Evolutionary conservation across 2,113 vertebrate genomes (phyloP).

Genomic region (Pleuronectes platessa): DNA sequence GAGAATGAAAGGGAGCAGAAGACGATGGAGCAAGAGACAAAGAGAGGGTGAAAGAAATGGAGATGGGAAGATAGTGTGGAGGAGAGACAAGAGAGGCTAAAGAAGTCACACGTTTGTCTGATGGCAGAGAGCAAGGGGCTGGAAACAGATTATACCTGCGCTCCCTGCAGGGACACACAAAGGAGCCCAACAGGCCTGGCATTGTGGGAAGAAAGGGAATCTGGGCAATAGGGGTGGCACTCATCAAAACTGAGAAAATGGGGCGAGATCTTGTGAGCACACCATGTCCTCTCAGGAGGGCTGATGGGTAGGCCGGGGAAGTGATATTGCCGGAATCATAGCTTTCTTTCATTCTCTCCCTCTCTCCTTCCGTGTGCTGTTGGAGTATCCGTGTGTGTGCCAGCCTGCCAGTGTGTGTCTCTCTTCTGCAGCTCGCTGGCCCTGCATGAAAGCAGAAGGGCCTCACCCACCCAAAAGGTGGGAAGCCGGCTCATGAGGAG

Average conservation of each 20-base stretch:
- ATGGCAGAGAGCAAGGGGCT: constrained; percentile 56
- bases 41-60: constrained; percentile 55
- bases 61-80: constrained; percentile 58
- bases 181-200: constrained; percentile 33
- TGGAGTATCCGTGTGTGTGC: constrained; percentile 5
- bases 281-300: constrained; percentile 85
- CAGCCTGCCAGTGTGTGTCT: constrained; percentile 51
- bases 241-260: constrained; percentile 82
- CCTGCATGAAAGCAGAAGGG: constrained; percentile 64
- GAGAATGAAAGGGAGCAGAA: constrained; percentile 67
- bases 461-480: constrained; percentile 58
- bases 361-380: constrained; percentile 11
- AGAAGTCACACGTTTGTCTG: constrained; percentile 57
- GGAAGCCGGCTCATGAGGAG: constrained; percentile 46
- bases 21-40: constrained; percentile 56
- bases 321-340: constrained; percentile 79
- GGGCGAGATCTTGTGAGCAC: constrained; percentile 78
- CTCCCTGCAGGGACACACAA: constrained; percentile 47
- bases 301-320: constrained; percentile 79
- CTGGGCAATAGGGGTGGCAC: constrained; percentile 75
- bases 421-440: constrained; percentile 38
- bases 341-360: constrained; percentile 1
- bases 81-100: constrained; percentile 22
- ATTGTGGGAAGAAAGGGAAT: constrained; percentile 74
- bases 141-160: constrained; percentile 68